Evolutionary conservation across 2,888 invertebrate species (phyloP), one percentile per base, ranked within the genome.

Genomic region (Flexamia atlantica): DNA sequence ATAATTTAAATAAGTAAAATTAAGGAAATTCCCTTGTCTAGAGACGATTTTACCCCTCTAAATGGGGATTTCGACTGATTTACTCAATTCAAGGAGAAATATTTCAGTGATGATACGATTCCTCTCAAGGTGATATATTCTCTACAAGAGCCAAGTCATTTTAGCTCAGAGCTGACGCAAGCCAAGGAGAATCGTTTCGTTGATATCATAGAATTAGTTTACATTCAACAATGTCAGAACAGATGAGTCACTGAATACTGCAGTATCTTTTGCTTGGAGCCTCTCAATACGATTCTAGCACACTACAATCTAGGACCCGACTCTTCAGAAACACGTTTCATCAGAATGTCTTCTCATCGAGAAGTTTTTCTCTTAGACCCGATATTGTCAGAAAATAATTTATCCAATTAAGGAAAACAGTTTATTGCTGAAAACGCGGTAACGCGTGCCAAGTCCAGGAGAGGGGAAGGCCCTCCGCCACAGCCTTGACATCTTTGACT

Each of bases 401-500:
- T 28, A 64, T 28, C 30, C 30, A 30, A 64, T 64, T 64, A 64
- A 64, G 30, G 28, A 28, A 30, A 30, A 64, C 30, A 30, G 64
- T 64, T 64, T 64, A 64, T 64, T 64, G 64, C 64, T 64, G 14
- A 23, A 64, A 64, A 28, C 30, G 30, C 14, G 25, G 64, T 28
- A 64, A 5, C 64, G 64, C 30, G 64, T 64, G 30, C 28, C 1
- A 30, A 28, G 28, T 28, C 28, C 30, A 1, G 64, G 64, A 30
- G 70, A 70, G 70, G 32, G 70, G 23, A 32, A 40, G 36, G 40
- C 68, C 28, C 68, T 68, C 72, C 20, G 36, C 46, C 23, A 12
- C 46, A 46, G 79, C 79, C 79, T 79, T 79, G 79, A 79, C 79
- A 79, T 79, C 79, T 79, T 79, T 79, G 79, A 30, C 53, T 72